phyloP scores from a whole-genome alignment of 2,888 invertebrate genomes.

The Pogonocherus hispidulus region DNA sequence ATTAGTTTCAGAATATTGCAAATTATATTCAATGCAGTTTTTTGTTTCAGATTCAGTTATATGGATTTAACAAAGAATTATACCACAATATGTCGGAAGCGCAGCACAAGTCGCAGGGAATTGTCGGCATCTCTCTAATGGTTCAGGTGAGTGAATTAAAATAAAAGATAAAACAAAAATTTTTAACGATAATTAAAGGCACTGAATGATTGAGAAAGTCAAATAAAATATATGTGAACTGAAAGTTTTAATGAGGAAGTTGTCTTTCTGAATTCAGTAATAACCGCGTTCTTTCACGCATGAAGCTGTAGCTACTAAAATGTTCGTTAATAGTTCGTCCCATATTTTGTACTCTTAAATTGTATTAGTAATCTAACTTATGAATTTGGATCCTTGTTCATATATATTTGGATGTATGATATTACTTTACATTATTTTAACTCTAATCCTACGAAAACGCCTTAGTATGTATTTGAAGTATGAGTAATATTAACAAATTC shows the following conservation, averaged over 20 bases:
- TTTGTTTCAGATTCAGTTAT: constrained; percentile 87
- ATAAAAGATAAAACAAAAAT: too few relatives aligned
- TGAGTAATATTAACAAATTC: too few relatives aligned
- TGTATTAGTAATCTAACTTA: too few relatives aligned
- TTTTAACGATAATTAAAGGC: too few relatives aligned
- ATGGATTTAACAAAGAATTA: constrained; percentile 96
- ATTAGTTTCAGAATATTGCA: too few relatives aligned
- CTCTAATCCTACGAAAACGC: too few relatives aligned
- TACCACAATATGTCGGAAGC: constrained; percentile 98
- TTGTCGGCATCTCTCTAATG: constrained; percentile 95
- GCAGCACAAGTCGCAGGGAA: constrained; percentile 95
- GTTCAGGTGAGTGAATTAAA: constrained; percentile 80
- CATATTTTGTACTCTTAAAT: too few relatives aligned
- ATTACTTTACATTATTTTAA: too few relatives aligned
- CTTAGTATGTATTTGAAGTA: too few relatives aligned
- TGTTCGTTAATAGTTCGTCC: constrained; percentile 1
- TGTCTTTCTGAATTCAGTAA: background rate
- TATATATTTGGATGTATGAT: too few relatives aligned
- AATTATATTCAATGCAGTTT: too few relatives aligned
- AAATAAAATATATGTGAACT: constrained; percentile 23
- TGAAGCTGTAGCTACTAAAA: background rate
- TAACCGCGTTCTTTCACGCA: constrained; percentile 4
- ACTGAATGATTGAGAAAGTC: background rate
- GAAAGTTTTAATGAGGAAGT: constrained; percentile 24
- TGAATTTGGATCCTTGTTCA: too few relatives aligned